Evolutionary conservation across 2,797 vertebrate species (phyloP).

Genomic region (Mus minutoides): DNA sequence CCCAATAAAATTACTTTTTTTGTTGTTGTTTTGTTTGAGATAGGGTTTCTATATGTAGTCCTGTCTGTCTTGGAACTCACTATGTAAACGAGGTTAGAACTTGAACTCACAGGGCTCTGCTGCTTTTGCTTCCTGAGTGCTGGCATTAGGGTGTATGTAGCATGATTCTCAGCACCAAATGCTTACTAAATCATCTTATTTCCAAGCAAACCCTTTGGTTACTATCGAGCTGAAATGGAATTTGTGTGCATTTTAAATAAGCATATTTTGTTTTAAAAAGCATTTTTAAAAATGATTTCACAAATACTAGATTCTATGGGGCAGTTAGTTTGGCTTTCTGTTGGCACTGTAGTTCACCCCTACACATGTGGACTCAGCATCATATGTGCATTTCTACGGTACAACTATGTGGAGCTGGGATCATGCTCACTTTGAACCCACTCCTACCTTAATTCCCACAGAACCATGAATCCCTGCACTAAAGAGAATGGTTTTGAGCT

Average conservation of each 20-base stretch:
- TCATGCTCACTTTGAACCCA: background rate
- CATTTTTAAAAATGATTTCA: constrained; percentile 1
- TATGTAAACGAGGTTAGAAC: background rate
- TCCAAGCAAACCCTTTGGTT: constrained; percentile 40
- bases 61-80: background rate
- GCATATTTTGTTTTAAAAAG: background rate
- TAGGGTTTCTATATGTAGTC: background rate
- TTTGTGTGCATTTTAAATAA: background rate
- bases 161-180: background rate
- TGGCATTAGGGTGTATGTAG: background rate
- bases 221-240: background rate
- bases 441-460: background rate
- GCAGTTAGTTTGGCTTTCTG: background rate
- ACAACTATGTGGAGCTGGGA: background rate
- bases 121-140: background rate
- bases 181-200: background rate
- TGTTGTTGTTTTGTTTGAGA: background rate
- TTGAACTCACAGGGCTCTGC: background rate
- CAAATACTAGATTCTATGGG: background rate
- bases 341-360: background rate
- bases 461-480: background rate
- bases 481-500: constrained; percentile 8
- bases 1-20: background rate
- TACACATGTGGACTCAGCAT: background rate
- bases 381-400: background rate